Conservation (phyloP, 2,113 vertebrate genomes). For the Heloderma charlesbogerti region DNA sequence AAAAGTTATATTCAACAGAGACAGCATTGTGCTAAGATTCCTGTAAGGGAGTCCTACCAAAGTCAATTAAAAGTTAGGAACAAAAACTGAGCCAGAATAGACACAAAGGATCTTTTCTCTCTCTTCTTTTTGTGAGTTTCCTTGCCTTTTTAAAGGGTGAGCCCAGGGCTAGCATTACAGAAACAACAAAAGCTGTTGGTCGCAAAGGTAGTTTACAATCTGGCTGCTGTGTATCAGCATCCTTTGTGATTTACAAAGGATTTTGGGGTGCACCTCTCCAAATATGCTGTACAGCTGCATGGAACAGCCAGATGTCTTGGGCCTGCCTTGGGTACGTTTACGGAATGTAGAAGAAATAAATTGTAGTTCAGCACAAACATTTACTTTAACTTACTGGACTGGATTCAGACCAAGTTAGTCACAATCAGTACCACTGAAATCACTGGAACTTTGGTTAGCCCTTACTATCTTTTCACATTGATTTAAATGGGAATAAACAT, state of each 20-base stretch:
- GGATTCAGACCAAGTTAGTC: slow-evolving; percentile 1
- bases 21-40: neutral
- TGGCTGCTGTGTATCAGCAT: neutral
- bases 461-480: neutral
- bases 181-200: neutral
- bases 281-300: neutral
- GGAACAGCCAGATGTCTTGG: neutral
- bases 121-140: neutral
- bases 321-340: neutral
- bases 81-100: neutral
- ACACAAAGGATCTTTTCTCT: neutral
- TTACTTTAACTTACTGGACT: neutral
- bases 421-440: neutral
- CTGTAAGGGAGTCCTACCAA: neutral
- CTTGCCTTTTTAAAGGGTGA: slow-evolving; percentile 44
- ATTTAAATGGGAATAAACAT: neutral
- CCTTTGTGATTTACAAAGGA: neutral
- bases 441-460: neutral
- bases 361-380: slow-evolving; percentile 3
- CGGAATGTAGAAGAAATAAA: neutral
- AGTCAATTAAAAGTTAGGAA: neutral
- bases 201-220: neutral
- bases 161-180: neutral
- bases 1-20: neutral
- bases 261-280: neutral